Evolutionary conservation across 2,797 vertebrate genomes (phyloP).

Genomic region (Anguilla megastoma): DNA sequence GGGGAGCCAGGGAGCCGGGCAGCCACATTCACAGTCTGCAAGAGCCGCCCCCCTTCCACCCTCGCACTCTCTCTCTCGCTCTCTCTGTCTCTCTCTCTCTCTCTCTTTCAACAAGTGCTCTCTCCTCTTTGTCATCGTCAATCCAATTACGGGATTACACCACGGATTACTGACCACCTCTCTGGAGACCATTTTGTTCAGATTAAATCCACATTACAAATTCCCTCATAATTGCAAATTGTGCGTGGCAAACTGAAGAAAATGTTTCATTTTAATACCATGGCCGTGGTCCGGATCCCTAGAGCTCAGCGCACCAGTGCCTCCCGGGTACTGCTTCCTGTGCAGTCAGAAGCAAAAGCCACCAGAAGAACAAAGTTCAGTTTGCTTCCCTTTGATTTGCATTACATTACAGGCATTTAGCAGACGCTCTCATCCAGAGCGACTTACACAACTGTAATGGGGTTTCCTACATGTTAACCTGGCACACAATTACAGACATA

Average conservation of each 20-base stretch:
- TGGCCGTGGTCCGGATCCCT: background rate
- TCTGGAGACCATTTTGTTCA: constrained; percentile 41
- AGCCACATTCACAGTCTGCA: background rate
- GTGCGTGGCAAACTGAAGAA: background rate
- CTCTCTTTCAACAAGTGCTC: background rate
- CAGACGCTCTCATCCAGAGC: no score
- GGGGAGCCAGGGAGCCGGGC: background rate
- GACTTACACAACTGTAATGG: no score
- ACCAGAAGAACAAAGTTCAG: background rate
- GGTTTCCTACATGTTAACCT: background rate
- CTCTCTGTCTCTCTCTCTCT: background rate
- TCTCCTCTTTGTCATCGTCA: constrained; percentile 44
- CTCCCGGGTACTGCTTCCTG: background rate
- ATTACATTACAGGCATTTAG: no score
- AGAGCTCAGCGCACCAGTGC: background rate
- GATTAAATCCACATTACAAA: constrained; percentile 46
- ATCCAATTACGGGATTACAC: constrained; percentile 54
- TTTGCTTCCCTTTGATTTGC: background rate
- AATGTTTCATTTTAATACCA: background rate
- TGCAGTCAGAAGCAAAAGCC: constrained; percentile 27
- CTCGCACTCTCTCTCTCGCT: background rate
- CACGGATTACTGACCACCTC: constrained; percentile 47
- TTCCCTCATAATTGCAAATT: constrained; percentile 31
- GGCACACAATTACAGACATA: no score
- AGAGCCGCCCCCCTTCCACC: background rate